phyloP scores from a whole-genome alignment of 2,113 vertebrate genomes.

The Todiramphus saurophagus region DNA sequence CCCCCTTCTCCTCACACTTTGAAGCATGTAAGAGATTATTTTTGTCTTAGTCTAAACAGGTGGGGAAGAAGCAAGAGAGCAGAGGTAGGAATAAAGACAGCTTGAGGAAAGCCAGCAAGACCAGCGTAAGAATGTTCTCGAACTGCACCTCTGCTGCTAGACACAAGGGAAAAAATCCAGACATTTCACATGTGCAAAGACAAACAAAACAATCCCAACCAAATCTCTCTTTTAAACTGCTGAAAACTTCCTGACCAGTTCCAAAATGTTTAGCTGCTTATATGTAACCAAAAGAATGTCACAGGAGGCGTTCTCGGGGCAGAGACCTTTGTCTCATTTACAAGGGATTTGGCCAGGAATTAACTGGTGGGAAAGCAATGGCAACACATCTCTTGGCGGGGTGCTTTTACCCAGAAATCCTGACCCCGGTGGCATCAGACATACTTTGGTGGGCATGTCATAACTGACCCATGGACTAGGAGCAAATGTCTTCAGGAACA shows the following conservation, averaged over 20 bases:
- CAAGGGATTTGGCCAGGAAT: background rate
- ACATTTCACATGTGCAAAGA: background rate
- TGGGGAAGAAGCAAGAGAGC: fast-evolving
- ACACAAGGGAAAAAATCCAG: background rate
- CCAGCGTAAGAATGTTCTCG: background rate
- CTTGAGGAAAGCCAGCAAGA: background rate
- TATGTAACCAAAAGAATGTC: background rate
- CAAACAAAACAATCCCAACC: background rate
- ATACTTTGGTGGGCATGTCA: fast-evolving
- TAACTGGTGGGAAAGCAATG: background rate
- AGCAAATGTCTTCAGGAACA: background rate
- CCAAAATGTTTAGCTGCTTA: background rate
- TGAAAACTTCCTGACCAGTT: background rate
- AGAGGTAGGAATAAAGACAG: background rate
- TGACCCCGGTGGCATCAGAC: background rate
- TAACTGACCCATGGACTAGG: fast-evolving
- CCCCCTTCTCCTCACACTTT: fast-evolving
- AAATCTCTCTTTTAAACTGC: background rate
- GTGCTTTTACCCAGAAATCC: background rate
- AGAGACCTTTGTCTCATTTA: background rate
- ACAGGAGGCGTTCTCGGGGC: background rate
- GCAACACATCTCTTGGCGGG: background rate
- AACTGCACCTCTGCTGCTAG: background rate
- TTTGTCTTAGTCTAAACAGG: background rate
- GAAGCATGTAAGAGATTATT: background rate